Conservation (phyloP, 2,797 vertebrate genomes). For the Manis javanica region DNA sequence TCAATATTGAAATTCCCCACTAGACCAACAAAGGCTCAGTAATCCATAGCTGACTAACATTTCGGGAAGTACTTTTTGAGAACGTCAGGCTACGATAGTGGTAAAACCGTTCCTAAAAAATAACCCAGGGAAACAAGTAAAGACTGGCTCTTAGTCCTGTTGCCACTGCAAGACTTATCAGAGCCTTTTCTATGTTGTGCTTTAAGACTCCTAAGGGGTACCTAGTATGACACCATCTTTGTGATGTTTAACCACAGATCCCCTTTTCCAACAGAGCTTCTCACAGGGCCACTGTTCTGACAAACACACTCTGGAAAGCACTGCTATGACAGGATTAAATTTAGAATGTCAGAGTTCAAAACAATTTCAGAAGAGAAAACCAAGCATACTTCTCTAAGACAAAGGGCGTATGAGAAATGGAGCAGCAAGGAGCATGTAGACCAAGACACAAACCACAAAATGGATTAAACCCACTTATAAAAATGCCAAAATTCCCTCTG, state of each 20-base stretch:
- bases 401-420: background rate
- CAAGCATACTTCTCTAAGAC: background rate
- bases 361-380: background rate
- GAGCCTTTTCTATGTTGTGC: background rate
- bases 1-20: background rate
- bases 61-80: background rate
- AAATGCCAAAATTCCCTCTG: background rate
- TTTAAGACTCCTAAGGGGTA: background rate
- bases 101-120: background rate
- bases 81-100: background rate
- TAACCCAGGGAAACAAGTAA: background rate
- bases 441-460: rapidly evolving
- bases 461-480: no score
- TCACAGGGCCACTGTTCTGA: background rate
- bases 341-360: background rate
- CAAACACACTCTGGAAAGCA: background rate
- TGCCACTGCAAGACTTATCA: background rate
- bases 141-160: background rate
- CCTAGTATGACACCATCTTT: background rate
- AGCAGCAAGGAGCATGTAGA: rapidly evolving
- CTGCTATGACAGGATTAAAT: background rate
- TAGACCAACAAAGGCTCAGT: background rate
- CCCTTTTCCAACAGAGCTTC: background rate
- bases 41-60: background rate
- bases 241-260: background rate